Conservation (phyloP, 2,797 vertebrate species). For the Karalla daura region DNA sequence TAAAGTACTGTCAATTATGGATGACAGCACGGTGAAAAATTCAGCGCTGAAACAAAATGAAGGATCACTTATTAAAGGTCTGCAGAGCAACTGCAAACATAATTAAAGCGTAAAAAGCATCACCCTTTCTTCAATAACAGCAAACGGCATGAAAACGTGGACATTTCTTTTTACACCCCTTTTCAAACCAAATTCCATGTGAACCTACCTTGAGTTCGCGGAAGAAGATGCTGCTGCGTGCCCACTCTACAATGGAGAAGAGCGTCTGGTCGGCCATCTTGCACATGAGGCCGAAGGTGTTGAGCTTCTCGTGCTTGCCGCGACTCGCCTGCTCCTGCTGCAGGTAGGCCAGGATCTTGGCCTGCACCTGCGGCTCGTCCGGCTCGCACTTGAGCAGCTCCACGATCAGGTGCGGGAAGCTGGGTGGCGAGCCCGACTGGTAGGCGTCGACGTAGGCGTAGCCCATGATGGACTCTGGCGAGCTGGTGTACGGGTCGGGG, state of each 20-base stretch:
- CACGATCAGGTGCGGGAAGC: slow-evolving; percentile 95
- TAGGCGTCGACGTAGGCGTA: slow-evolving; percentile 95
- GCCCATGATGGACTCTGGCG: slow-evolving; percentile 97
- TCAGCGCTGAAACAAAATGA: slow-evolving; percentile 47
- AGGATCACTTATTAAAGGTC: slow-evolving; percentile 42
- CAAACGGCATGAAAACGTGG: background rate
- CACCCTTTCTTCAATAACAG: background rate
- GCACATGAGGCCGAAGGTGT: slow-evolving; percentile 98
- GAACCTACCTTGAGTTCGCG: slow-evolving; percentile 94
- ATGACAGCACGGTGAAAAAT: slow-evolving; percentile 51
- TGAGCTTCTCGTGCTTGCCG: slow-evolving; percentile 95
- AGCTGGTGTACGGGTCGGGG: slow-evolving; percentile 97
- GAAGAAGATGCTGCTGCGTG: slow-evolving; percentile 98
- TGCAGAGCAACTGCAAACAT: slow-evolving; percentile 11
- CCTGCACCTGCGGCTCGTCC: slow-evolving; percentile 96
- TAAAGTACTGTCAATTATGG: slow-evolving; percentile 56
- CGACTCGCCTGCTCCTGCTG: slow-evolving; percentile 97
- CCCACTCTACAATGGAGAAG: slow-evolving; percentile 99
- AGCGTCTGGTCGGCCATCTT: slow-evolving; percentile 99
- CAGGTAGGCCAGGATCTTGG: slow-evolving; percentile 94
- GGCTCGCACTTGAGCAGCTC: slow-evolving; percentile 98
- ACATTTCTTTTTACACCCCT: background rate
- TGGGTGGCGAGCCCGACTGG: slow-evolving; percentile 91
- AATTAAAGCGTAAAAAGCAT: slow-evolving; percentile 13
- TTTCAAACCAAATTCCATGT: background rate